A percentile compares a stretch with the other conserved stretches of the same genome.
phyloP scores from a whole-genome alignment of 2,113 vertebrate genomes.

The Ammodytes marinus region DNA sequence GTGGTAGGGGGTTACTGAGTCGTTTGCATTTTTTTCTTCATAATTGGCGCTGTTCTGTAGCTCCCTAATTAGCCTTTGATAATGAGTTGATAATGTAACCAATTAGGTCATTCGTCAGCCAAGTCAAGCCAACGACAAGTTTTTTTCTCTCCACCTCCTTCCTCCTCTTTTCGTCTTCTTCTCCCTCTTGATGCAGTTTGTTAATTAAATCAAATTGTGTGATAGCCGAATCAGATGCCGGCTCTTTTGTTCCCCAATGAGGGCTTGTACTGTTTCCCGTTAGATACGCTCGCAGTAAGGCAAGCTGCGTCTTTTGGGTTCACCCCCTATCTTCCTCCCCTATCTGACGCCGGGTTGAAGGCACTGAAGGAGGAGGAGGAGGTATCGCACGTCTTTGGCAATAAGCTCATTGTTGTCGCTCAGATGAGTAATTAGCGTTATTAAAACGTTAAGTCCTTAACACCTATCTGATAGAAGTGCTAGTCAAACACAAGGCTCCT shows the following conservation, averaged over 20 bases:
- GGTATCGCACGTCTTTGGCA: slow-evolving; percentile 56
- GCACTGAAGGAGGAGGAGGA: slow-evolving; percentile 28
- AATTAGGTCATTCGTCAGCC: slow-evolving; percentile 86
- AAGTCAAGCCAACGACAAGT: slow-evolving; percentile 66
- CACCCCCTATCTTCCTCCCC: slow-evolving; percentile 44
- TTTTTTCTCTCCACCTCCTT: slow-evolving; percentile 23
- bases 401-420: slow-evolving; percentile 74
- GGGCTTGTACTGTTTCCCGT: slow-evolving; percentile 67
- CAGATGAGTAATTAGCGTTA: slow-evolving; percentile 76
- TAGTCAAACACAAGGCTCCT: slow-evolving; percentile 62
- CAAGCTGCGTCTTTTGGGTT: slow-evolving; percentile 33
- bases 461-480: slow-evolving; percentile 75
- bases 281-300: slow-evolving; percentile 52
- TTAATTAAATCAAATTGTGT: slow-evolving; percentile 89
- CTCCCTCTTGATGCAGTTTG: slow-evolving; percentile 81
- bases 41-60: slow-evolving; percentile 87
- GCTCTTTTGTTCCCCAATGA: slow-evolving; percentile 84
- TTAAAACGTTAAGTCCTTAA: slow-evolving; percentile 74
- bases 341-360: slow-evolving; percentile 54
- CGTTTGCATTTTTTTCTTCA: slow-evolving; percentile 84
- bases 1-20: slow-evolving; percentile 63
- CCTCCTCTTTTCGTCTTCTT: background rate
- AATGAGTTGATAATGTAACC: slow-evolving; percentile 87
- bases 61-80: slow-evolving; percentile 90
- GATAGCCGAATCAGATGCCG: slow-evolving; percentile 83